Evolutionary conservation across 23 tunicate genomes (phyloP), one percentile per base, ranked within the genome.

Genomic region (Phallusia fumigata): DNA sequence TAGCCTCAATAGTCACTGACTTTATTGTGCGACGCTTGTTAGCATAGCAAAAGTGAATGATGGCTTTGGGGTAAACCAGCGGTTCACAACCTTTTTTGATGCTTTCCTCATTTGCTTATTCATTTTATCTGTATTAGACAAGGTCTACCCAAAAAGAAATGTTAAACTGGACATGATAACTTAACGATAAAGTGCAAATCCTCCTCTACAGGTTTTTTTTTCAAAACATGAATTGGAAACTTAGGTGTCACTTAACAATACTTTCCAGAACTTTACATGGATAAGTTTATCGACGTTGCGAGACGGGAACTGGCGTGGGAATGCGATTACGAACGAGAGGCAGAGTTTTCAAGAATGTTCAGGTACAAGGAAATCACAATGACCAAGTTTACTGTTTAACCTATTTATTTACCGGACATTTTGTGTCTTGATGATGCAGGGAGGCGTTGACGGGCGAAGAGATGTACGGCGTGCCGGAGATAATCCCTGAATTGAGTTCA

Each of bases 321-420:
- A 86, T 97, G 99, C 52, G 99, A 97, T 86, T 97, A 97, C 73
- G 83, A 72, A 31, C 80, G 99, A 52, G 99, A 97, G 76, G 94
- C 88, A 30, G 80, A 86, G 51, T 94, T 45, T 77, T 84, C 86
- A 13, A 47, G 82, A 34, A 85, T 51, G 69, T 92, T 97, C 73
- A 81, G 90, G 93, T 93, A 26, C 18, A 73, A 73, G 19, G 18
- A 52, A 52, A 52, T 52, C 65, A 18, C 65, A 52, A 52, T 18
- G 18, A 18, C 19, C 18, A 18, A 18, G 18, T 52, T 52, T 52
- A 18, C 18, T 52, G 19, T 52, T 52, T 52, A 52, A 18, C 18
- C 65, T 18, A 52, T 19, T 18, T 52, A 19, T 52, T 19, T 18
- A n/a, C n/a, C n/a, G n/a, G n/a, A n/a, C n/a, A 11, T 40, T 40